Conservation (phyloP, 1,140 invertebrate genomes). For the Geopemphigus sp. region DNA sequence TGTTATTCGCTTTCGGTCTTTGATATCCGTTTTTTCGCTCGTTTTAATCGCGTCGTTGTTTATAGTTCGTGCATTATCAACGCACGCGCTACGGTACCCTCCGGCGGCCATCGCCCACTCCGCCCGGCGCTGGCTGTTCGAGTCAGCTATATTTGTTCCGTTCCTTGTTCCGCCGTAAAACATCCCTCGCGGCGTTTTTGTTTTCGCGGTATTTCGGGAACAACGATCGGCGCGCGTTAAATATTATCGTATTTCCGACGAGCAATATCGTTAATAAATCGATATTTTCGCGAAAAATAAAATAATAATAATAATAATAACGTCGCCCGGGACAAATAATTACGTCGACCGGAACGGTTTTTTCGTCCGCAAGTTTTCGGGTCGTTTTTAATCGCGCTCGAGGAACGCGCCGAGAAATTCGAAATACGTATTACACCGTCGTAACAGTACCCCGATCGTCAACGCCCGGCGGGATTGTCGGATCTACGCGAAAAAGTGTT, state of each 20-base stretch:
- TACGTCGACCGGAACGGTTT: too few relatives aligned
- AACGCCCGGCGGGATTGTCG: too few relatives aligned
- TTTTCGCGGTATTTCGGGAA: constrained; percentile 4
- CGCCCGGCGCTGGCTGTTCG: not conserved
- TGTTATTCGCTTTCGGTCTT: constrained; percentile 20
- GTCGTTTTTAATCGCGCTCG: too few relatives aligned
- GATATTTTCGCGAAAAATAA: too few relatives aligned
- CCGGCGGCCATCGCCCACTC: not conserved
- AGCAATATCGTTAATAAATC: not conserved
- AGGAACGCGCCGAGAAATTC: too few relatives aligned
- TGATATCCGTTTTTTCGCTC: constrained; percentile 23
- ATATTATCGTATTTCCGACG: not conserved
- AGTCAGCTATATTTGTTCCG: constrained; percentile 32
- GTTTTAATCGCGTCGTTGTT: constrained; percentile 22
- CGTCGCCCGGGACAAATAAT: too few relatives aligned
- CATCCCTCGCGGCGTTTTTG: not conserved
- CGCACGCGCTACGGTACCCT: not conserved
- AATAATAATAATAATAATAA: too few relatives aligned
- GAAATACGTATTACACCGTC: too few relatives aligned
- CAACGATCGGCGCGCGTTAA: not conserved
- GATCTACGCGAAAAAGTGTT: too few relatives aligned
- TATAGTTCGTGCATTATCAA: not conserved
- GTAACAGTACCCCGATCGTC: too few relatives aligned
- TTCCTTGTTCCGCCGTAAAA: constrained; percentile 8
- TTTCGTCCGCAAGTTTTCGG: too few relatives aligned